Percentiles rank a stretch among this genome's conserved stretches.
phyloP scores from a whole-genome alignment of 2,888 invertebrate species.

The Lasioglossum leucozonium region DNA sequence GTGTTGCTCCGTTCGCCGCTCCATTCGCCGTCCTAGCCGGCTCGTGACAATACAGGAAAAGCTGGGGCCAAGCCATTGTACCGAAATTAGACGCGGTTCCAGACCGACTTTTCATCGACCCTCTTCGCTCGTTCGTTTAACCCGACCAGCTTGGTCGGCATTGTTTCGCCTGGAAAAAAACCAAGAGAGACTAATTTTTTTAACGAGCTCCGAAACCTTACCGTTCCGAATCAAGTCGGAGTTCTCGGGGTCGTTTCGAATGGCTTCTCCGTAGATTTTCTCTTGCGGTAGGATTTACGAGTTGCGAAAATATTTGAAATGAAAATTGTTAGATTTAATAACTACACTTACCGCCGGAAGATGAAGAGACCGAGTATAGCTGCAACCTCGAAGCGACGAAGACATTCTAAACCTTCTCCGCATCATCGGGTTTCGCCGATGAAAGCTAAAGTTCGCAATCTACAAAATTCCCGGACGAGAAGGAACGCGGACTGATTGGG shows the following conservation, averaged over 20 bases:
- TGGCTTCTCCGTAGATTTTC: background rate
- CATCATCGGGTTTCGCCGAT: background rate
- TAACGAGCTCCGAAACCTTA: background rate
- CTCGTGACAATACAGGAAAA: constrained; percentile 52
- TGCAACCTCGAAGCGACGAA: background rate
- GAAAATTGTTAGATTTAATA: no score
- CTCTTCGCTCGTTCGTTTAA: constrained; percentile 10
- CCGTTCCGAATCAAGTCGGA: background rate
- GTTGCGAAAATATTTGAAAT: no score
- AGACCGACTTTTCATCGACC: constrained; percentile 13
- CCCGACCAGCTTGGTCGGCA: background rate
- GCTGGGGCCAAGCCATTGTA: constrained; percentile 34
- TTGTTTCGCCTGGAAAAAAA: background rate
- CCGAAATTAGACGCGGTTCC: constrained; percentile 42
- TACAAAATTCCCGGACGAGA: background rate
- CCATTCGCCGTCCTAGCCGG: constrained; percentile 37
- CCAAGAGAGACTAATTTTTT: background rate
- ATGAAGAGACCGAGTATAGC: background rate
- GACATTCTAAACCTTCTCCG: background rate
- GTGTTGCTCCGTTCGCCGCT: constrained; percentile 52
- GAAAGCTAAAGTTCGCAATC: background rate
- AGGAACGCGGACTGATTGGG: background rate
- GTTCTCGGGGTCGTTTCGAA: background rate
- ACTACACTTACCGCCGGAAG: background rate
- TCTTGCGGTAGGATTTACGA: background rate